Evolutionary conservation across 2,797 vertebrate species (phyloP).

Genomic region (Iguana delicatissima): DNA sequence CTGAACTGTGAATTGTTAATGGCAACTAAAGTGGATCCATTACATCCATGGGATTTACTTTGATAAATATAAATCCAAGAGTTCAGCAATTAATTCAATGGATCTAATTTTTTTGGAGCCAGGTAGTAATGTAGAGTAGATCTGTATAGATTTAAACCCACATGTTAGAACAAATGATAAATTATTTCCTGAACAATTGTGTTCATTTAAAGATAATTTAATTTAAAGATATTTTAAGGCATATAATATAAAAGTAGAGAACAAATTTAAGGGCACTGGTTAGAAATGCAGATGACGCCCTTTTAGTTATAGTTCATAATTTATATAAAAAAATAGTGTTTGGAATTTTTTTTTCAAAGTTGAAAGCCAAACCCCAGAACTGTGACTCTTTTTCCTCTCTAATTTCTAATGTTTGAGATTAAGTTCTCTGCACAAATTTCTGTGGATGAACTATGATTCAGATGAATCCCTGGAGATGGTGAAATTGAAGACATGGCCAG

Average conservation of each 20-base stretch:
- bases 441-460: slow-evolving; percentile 25
- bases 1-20: too few relatives aligned
- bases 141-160: too few relatives aligned
- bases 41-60: too few relatives aligned
- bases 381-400: background rate
- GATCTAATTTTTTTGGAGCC: too few relatives aligned
- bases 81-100: too few relatives aligned
- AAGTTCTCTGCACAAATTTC: slow-evolving; percentile 18
- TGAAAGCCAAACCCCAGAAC: background rate
- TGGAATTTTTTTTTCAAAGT: background rate
- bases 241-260: background rate
- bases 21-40: too few relatives aligned
- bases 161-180: background rate
- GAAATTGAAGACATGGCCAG: slow-evolving; percentile 7
- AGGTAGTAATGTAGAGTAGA: too few relatives aligned
- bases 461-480: slow-evolving; percentile 21
- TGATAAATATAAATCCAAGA: too few relatives aligned
- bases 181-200: background rate
- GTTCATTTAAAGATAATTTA: background rate
- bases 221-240: background rate
- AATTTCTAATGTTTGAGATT: slow-evolving; percentile 23
- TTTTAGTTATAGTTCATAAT: background rate
- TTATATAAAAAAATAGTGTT: slow-evolving; percentile 14
- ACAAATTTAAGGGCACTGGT: background rate
- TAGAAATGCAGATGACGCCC: background rate